Conservation (phyloP, 1,140 invertebrate species). For the Chironomus striatipennis region DNA sequence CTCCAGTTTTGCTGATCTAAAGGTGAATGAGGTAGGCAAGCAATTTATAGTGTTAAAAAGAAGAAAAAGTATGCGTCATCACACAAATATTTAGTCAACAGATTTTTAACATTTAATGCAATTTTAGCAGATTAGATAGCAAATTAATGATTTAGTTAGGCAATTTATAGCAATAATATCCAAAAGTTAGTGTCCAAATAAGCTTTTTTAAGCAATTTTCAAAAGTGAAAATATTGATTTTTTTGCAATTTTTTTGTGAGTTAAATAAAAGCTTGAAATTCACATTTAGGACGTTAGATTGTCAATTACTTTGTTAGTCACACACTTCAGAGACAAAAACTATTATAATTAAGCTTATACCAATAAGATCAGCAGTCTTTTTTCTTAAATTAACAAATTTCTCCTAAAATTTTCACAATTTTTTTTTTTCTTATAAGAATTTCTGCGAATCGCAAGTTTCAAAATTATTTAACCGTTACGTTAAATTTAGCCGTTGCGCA, state of each 20-base stretch:
- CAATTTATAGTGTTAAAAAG: not conserved
- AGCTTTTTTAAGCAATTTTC: not conserved
- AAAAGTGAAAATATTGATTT: constrained; percentile 16
- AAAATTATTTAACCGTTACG: not conserved
- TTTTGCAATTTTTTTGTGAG: not conserved
- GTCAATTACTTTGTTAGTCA: constrained; percentile 20
- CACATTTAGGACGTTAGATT: constrained; percentile 4
- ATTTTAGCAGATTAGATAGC: not conserved
- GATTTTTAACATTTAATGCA: not conserved
- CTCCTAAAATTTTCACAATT: not conserved
- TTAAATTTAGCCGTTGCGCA: not conserved
- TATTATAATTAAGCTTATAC: not conserved
- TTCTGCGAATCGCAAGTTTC: not conserved
- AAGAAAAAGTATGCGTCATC: constrained; percentile 17
- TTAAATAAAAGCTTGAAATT: constrained; percentile 11
- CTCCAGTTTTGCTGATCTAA: constrained; percentile 20
- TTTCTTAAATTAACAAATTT: not conserved
- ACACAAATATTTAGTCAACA: not conserved
- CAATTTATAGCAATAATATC: not conserved
- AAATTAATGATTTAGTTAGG: not conserved
- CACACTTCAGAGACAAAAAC: constrained; percentile 12
- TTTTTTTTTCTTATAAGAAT: not conserved
- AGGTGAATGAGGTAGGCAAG: not conserved
- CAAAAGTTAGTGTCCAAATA: not conserved
- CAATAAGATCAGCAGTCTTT: not conserved